Conservation (phyloP, 2,888 invertebrate genomes). For the Alsophila aescularia region DNA sequence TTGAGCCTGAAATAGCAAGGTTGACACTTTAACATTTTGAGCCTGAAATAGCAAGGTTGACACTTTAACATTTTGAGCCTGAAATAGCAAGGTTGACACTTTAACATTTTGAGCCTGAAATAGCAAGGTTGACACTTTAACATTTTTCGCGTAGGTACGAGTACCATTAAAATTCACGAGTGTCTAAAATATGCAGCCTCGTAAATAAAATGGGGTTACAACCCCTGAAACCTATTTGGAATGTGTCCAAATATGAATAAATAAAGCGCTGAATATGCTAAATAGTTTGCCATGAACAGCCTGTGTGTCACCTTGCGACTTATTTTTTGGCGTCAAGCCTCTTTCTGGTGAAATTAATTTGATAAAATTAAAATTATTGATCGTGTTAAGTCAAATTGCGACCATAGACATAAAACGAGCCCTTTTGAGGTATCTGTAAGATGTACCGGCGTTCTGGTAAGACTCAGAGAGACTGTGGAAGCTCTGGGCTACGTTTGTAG, state of each 20-base stretch:
- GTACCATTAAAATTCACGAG: conserved; percentile 51
- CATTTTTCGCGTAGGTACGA: conserved; percentile 44
- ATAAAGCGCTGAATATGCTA: conserved; percentile 50
- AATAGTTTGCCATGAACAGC: conserved; percentile 35
- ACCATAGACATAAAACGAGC: too few relatives aligned
- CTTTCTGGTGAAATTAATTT: not conserved
- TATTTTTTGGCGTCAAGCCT: conserved; percentile 32
- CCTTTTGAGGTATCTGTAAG: too few relatives aligned
- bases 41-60: too few relatives aligned
- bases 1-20: too few relatives aligned
- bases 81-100: too few relatives aligned
- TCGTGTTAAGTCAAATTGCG: too few relatives aligned
- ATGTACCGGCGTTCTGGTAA: too few relatives aligned
- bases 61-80: too few relatives aligned
- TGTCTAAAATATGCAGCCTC: conserved; percentile 58
- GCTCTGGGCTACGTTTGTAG: too few relatives aligned
- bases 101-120: conserved; percentile 8
- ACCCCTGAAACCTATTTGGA: conserved; percentile 69
- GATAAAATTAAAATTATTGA: not conserved
- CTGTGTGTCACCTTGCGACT: conserved; percentile 27
- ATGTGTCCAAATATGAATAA: conserved; percentile 69
- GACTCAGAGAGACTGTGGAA: too few relatives aligned
- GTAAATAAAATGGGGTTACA: conserved; percentile 60
- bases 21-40: too few relatives aligned
- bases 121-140: conserved; percentile 34